phyloP scores from a whole-genome alignment of 2,888 invertebrate species.

The Trissoscelio sp. region DNA sequence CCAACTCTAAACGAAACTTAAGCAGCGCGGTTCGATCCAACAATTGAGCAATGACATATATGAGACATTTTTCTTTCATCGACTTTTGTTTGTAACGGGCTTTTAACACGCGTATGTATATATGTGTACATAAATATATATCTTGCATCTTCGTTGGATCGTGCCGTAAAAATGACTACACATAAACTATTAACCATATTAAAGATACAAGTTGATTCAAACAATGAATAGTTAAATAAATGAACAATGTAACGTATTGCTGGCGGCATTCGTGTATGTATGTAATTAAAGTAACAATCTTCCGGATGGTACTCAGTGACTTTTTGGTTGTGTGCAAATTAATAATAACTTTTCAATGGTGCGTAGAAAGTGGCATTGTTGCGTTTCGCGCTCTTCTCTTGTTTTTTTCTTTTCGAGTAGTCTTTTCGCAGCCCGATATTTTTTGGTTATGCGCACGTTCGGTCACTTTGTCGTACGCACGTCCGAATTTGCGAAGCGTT shows the following conservation, averaged over 20 bases:
- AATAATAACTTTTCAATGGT: slow-evolving; percentile 7
- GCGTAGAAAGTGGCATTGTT: slow-evolving; percentile 18
- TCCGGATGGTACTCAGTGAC: slow-evolving; percentile 49
- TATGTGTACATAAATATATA: slow-evolving; percentile 72
- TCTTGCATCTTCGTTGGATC: slow-evolving; percentile 72
- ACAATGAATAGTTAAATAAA: slow-evolving; percentile 20
- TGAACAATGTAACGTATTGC: slow-evolving; percentile 42
- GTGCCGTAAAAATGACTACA: slow-evolving; percentile 41
- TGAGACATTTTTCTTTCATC: slow-evolving; percentile 59
- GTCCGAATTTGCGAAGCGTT: slow-evolving; percentile 25
- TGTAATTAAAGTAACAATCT: slow-evolving; percentile 64
- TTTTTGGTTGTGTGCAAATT: slow-evolving; percentile 54
- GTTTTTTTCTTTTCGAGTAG: slow-evolving; percentile 20
- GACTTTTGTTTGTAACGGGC: slow-evolving; percentile 65
- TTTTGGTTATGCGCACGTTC: slow-evolving; percentile 38
- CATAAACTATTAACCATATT: slow-evolving; percentile 30
- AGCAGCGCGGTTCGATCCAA: slow-evolving; percentile 51
- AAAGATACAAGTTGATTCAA: slow-evolving; percentile 30
- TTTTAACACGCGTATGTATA: slow-evolving; percentile 72
- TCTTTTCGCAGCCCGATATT: slow-evolving; percentile 21
- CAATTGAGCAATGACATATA: slow-evolving; percentile 72
- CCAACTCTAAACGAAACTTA: slow-evolving; percentile 32
- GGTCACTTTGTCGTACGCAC: slow-evolving; percentile 35
- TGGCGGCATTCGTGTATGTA: slow-evolving; percentile 58
- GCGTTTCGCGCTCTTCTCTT: slow-evolving; percentile 13